Evolutionary conservation across 2,888 invertebrate species (phyloP), one percentile per base, ranked within the genome.

Genomic region (Drosophila prostipennis): DNA sequence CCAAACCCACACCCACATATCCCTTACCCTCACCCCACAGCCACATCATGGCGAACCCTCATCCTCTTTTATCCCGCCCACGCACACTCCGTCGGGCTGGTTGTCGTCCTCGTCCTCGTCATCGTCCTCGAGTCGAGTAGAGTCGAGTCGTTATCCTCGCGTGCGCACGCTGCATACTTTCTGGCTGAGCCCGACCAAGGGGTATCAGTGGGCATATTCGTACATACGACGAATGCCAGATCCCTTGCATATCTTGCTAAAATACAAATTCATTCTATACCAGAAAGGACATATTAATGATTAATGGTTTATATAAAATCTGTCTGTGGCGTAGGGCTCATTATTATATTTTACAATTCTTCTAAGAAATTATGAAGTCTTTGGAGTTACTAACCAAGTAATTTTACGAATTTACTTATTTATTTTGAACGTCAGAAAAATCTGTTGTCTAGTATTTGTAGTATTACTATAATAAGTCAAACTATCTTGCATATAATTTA

Each of bases 71-170:
- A 16, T 29, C 73, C 71, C 58, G 53, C 58, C 52, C 49, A 68
- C 48, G 58, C 74, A 60, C 70, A 69, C 57, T 45, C 72, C 49
- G 58, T 58, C 73, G 53, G 60, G 55, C 58, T 67, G 65, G 43
- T 59, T 64, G 56, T 72, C 77, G 72, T 60, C 64, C 68, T 55
- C 74, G 70, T 75, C 71, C 72, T 71, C 78, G 72, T 26, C n/a
- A 6, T 29, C 40, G 40, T 26, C 57, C 57, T 48, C 46, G 61
- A 46, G 46, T 46, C 4, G 45, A 61, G 57, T 57, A 5, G 57
- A 57, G 80, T 83, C 82, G 86, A 83, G 85, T 87, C 83, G 82
- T 85, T 78, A 78, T 78, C 87, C 87, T 84, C 84, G 78, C 82
- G 70, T 59, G 85, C 82, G 86, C 82, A 82, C 74, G 77, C 77